These are phyloP conservation scores for Dipodomys spectabilis DNA, from an alignment of 2,113 vertebrate species.

Conservation along the genomic window DNA sequence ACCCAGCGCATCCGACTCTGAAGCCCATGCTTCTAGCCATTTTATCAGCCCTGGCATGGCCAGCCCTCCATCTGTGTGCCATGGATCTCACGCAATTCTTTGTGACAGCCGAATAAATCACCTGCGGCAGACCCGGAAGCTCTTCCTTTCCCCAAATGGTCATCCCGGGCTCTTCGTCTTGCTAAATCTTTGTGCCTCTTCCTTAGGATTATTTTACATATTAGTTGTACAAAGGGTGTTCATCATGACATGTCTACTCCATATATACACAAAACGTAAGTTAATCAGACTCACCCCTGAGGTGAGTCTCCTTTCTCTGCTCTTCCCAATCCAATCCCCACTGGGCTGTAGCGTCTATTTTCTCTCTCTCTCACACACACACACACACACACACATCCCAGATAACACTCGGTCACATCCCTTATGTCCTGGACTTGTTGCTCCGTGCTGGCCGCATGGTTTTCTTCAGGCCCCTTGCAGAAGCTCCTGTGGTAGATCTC, in stretches of 20 bases:
- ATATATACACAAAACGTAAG: too few relatives aligned
- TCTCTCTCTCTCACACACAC: too few relatives aligned
- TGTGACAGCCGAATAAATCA: not conserved
- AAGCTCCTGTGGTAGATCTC: not conserved
- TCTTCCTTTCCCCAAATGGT: not conserved
- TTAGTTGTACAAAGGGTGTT: too few relatives aligned
- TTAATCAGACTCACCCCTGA: too few relatives aligned
- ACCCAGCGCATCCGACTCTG: not conserved
- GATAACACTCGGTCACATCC: too few relatives aligned
- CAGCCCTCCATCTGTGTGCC: not conserved
- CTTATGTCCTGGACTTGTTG: not conserved
- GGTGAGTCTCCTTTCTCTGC: too few relatives aligned
- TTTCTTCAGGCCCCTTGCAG: not conserved
- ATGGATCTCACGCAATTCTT: not conserved
- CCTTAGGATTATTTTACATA: not conserved
- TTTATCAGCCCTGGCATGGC: not conserved
- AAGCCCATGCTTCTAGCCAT: not conserved
- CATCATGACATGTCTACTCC: too few relatives aligned
- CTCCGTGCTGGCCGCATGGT: not conserved
- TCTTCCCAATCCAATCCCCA: too few relatives aligned
- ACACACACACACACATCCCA: too few relatives aligned
- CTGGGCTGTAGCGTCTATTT: too few relatives aligned
- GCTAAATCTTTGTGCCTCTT: not conserved
- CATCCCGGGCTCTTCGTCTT: accelerated
- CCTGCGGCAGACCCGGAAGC: not conserved